A percentile compares a stretch with the other conserved stretches of the same genome.
Evolutionary conservation across 2,888 invertebrate genomes (phyloP).

Genomic region (Pollenia labialis): DNA sequence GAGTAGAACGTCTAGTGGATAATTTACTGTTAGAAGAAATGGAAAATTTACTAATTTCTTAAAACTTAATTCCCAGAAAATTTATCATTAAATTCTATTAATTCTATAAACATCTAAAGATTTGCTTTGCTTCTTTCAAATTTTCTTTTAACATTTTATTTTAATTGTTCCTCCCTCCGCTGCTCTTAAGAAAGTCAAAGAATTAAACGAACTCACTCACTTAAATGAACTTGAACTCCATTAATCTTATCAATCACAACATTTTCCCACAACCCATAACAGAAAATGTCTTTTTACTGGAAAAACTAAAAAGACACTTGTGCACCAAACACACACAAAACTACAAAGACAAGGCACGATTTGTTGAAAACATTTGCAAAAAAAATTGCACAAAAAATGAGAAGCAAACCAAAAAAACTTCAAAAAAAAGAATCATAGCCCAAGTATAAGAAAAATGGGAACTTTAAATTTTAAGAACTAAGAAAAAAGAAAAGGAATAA

Average conservation of each 20-base stretch:
- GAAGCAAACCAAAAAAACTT: conserved; percentile 25
- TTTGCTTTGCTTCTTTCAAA: neutral
- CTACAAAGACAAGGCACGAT: conserved; percentile 68
- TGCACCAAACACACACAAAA: conserved; percentile 59
- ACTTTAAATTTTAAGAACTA: conserved; percentile 47
- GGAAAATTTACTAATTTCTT: neutral
- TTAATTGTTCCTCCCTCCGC: conserved; percentile 70
- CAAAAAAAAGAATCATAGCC: conserved; percentile 56
- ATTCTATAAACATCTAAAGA: neutral
- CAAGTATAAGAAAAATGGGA: conserved; percentile 64
- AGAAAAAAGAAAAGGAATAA: conserved; percentile 20
- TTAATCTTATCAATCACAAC: conserved; percentile 74
- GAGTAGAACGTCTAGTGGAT: too few relatives aligned
- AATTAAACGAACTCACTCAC: conserved; percentile 70
- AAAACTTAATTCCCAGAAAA: conserved; percentile 8
- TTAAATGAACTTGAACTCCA: conserved; percentile 73
- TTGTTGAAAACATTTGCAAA: conserved; percentile 66
- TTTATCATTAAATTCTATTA: neutral
- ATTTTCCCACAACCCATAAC: conserved; percentile 73
- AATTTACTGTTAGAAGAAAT: too few relatives aligned
- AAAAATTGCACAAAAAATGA: conserved; percentile 17
- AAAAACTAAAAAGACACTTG: conserved; percentile 69
- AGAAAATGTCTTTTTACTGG: conserved; percentile 71
- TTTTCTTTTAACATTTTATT: conserved; percentile 52
- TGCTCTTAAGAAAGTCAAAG: conserved; percentile 36